Conservation (phyloP, 2,113 vertebrate species). For the Naja naja region DNA sequence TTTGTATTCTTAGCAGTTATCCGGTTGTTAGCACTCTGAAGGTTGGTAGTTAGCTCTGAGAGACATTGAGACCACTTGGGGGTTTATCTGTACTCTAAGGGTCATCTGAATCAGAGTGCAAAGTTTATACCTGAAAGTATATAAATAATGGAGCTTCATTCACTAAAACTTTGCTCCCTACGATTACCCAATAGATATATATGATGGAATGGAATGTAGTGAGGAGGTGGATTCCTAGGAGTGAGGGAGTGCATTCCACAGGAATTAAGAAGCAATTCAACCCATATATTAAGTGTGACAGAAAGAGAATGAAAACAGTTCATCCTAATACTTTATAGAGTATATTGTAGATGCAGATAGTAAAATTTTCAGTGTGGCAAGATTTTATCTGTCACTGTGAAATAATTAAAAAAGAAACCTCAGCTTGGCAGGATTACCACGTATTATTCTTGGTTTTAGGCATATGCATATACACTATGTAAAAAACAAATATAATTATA, state of each 20-base stretch:
- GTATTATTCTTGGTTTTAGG: background rate
- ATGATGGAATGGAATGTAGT: background rate
- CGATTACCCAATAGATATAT: background rate
- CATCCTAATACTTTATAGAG: background rate
- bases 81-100: too few relatives aligned
- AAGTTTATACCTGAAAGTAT: background rate
- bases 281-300: background rate
- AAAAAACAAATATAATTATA: background rate
- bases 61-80: background rate
- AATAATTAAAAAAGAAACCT: background rate
- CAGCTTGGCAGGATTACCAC: background rate
- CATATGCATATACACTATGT: background rate
- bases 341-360: background rate
- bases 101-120: too few relatives aligned
- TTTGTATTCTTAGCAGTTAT: too few relatives aligned
- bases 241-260: background rate
- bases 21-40: too few relatives aligned
- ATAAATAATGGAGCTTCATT: background rate
- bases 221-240: background rate
- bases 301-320: background rate
- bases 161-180: background rate
- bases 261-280: background rate
- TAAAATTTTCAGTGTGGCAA: background rate
- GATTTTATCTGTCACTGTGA: background rate
- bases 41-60: too few relatives aligned